Evolutionary conservation across 2,113 vertebrate species (phyloP), one percentile per base, ranked within the genome.

Genomic region (Coptodon rendalli): DNA sequence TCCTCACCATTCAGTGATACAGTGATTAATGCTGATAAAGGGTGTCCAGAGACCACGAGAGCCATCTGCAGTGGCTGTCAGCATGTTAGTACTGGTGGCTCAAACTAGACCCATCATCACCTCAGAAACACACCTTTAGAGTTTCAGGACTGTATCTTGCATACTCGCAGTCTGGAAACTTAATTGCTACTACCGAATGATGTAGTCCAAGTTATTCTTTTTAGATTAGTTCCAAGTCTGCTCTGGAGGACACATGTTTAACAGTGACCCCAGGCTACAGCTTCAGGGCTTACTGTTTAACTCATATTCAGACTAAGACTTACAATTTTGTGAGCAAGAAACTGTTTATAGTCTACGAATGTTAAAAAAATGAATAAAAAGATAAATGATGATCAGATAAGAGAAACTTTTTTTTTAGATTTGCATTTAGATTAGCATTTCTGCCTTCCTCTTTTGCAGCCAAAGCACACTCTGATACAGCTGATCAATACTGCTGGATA

Each of bases 81-180:
- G 40, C 68, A 73, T 2, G 36, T 73, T 24, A 10, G 40, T 17
- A 27, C 12, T 45, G 22, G n/a, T 2, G 22, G 43, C 14, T 52
- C 27, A 31, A 31, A 78, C 40, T 16, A 2, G 16, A 50, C 40
- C 43, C 24, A 19, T 0, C 4, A 3, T 52, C 4, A n/a, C 45
- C 45, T 52, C 6, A 52, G 16, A 31, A 52, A n/a, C 45, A 78
- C 73, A 78, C 45, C 43, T 19, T 48, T 29, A 78, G 16, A 52
- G 71, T 31, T 78, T 50, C 16, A 12, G 0, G 10, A 78, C 45
- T 78, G 27, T 0, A 50, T 78, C 27, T 7, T 78, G 45, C 27
- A 78, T 3, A 31, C 9, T 31, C 10, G 43, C 71, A n/a, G 24
- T 19, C 24, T 31, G 43, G 2, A 19, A 73, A 24, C 40, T 76